A percentile compares a stretch with the other conserved stretches of the same genome.
Evolutionary conservation across 1,140 invertebrate genomes (phyloP).

Genomic region (Choristoneura fumiferana): DNA sequence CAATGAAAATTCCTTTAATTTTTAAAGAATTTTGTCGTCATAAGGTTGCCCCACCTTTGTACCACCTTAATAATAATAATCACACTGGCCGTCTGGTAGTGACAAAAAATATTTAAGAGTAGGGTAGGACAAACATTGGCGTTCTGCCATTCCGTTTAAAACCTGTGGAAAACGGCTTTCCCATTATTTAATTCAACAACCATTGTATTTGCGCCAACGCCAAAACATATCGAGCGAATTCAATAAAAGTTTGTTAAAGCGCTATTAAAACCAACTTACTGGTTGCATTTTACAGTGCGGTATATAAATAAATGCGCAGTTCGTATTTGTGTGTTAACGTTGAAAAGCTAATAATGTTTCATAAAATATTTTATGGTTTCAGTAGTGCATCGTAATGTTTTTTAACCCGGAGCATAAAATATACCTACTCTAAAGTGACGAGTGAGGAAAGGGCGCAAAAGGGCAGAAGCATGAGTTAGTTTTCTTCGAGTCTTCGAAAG

Average conservation of each 20-base stretch:
- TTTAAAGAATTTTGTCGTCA: too few relatives aligned
- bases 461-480: too few relatives aligned
- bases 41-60: neutral
- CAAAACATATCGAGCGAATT: conserved; percentile 53
- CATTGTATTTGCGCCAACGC: conserved; percentile 56
- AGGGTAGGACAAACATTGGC: conserved; percentile 47
- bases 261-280: conserved; percentile 29
- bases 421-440: too few relatives aligned
- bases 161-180: conserved; percentile 57
- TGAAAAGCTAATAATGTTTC: too few relatives aligned
- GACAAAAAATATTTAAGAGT: conserved; percentile 31
- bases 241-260: conserved; percentile 46
- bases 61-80: conserved; percentile 4
- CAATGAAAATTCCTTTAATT: too few relatives aligned
- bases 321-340: too few relatives aligned
- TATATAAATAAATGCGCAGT: neutral
- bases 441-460: too few relatives aligned
- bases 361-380: too few relatives aligned
- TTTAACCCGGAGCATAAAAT: too few relatives aligned
- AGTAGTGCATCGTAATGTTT: too few relatives aligned
- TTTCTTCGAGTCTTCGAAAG: too few relatives aligned
- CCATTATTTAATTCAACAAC: conserved; percentile 68
- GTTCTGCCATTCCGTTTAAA: conserved; percentile 57
- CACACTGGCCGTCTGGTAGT: conserved; percentile 21
- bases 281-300: neutral